Evolutionary conservation across 2,888 invertebrate species (phyloP).

Genomic region (Catocala sponsa): DNA sequence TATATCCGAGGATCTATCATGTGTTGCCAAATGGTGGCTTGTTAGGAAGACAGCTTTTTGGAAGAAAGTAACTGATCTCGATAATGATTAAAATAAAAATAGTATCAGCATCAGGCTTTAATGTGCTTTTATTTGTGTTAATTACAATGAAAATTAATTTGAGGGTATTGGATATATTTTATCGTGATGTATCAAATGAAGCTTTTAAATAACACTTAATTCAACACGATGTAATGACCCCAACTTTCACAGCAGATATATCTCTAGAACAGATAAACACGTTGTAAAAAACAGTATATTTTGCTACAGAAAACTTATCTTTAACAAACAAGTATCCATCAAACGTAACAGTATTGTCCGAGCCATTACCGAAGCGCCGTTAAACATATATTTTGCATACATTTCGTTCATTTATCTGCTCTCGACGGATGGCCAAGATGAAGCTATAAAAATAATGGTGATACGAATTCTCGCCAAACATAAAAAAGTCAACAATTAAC

Average conservation of each 20-base stretch:
- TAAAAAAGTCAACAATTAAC: constrained; percentile 56
- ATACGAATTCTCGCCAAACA: constrained; percentile 35
- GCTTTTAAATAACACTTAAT: too few species aligned
- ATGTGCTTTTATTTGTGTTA: too few species aligned
- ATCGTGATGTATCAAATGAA: too few species aligned
- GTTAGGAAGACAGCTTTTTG: constrained; percentile 41
- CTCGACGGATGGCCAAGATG: constrained; percentile 34
- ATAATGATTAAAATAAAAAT: not conserved
- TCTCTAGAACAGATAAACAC: not conserved
- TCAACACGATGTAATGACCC: too few species aligned
- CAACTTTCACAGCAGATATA: not conserved
- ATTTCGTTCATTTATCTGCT: constrained; percentile 31
- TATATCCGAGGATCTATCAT: constrained; percentile 66
- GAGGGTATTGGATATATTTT: too few species aligned
- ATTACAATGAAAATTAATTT: too few species aligned
- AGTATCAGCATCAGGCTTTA: too few species aligned
- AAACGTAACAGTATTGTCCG: constrained; percentile 7
- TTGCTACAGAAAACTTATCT: constrained; percentile 4
- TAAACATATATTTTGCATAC: constrained; percentile 34
- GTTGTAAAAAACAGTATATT: constrained; percentile 7
- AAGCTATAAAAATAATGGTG: constrained; percentile 55
- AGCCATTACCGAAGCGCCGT: constrained; percentile 6
- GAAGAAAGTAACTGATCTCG: constrained; percentile 12
- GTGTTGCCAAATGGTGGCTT: constrained; percentile 31
- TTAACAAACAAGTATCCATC: constrained; percentile 5